phyloP scores from a whole-genome alignment of 2,888 invertebrate genomes.

The Panzeria rudis region DNA sequence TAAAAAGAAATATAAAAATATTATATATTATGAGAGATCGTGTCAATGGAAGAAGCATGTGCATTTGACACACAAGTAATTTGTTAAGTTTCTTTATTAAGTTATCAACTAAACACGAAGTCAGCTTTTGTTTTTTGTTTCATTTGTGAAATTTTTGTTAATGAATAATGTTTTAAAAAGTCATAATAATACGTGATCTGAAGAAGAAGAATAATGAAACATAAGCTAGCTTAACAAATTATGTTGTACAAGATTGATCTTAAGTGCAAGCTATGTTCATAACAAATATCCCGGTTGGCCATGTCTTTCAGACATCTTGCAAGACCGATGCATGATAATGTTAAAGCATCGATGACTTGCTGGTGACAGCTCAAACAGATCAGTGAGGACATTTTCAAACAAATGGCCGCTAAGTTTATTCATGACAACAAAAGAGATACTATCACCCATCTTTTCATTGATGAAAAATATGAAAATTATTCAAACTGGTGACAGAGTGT shows the following conservation, averaged over 20 bases:
- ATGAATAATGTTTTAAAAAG: constrained; percentile 38
- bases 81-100: constrained; percentile 65
- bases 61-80: constrained; percentile 61
- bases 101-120: constrained; percentile 59
- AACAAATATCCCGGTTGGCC: too few species aligned
- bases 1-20: constrained; percentile 9
- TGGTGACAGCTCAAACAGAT: too few species aligned
- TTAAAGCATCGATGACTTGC: too few species aligned
- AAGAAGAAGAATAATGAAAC: background rate
- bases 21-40: constrained; percentile 54
- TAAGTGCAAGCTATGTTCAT: too few species aligned
- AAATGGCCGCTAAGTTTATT: too few species aligned
- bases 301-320: too few species aligned
- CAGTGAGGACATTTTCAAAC: too few species aligned
- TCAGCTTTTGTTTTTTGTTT: background rate
- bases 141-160: constrained; percentile 2
- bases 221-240: constrained; percentile 1
- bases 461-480: too few species aligned
- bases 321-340: too few species aligned
- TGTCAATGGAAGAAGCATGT: constrained; percentile 62
- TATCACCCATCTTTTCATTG: too few species aligned
- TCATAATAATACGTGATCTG: constrained; percentile 8
- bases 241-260: background rate
- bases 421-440: too few species aligned
- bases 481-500: too few species aligned